Percentiles rank a stretch among this genome's conserved stretches.
phyloP scores from a whole-genome alignment of 2,113 vertebrate genomes.

The Scatophagus argus region DNA sequence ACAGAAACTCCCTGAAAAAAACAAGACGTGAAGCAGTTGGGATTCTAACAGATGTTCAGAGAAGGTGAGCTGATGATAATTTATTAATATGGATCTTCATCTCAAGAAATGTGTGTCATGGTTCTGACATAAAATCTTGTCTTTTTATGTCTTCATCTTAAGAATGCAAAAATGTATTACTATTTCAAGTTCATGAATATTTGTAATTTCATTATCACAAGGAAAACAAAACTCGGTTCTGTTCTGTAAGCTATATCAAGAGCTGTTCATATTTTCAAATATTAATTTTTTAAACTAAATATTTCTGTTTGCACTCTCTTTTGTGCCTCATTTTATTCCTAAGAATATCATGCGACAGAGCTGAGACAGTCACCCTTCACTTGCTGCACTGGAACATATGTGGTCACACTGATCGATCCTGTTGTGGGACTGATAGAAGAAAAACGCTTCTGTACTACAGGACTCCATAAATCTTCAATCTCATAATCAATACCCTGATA shows the following conservation, averaged over 20 bases:
- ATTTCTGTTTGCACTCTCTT: background rate
- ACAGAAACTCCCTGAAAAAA: background rate
- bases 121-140: background rate
- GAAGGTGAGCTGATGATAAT: background rate
- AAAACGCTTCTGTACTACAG: constrained; percentile 4
- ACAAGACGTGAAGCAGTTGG: background rate
- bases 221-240: background rate
- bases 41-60: background rate
- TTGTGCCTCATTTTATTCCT: background rate
- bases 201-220: background rate
- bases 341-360: background rate
- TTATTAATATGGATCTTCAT: background rate
- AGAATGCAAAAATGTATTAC: background rate
- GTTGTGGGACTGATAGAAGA: background rate
- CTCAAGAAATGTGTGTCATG: background rate
- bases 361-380: background rate
- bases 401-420: constrained; percentile 23
- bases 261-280: background rate
- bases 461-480: constrained; percentile 5
- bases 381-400: background rate
- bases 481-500: constrained; percentile 40
- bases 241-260: background rate
- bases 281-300: background rate
- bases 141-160: background rate
- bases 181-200: background rate